These are phyloP conservation scores for Vipera latastei DNA, from an alignment of 2,797 vertebrate species.

Conservation along the genomic window DNA sequence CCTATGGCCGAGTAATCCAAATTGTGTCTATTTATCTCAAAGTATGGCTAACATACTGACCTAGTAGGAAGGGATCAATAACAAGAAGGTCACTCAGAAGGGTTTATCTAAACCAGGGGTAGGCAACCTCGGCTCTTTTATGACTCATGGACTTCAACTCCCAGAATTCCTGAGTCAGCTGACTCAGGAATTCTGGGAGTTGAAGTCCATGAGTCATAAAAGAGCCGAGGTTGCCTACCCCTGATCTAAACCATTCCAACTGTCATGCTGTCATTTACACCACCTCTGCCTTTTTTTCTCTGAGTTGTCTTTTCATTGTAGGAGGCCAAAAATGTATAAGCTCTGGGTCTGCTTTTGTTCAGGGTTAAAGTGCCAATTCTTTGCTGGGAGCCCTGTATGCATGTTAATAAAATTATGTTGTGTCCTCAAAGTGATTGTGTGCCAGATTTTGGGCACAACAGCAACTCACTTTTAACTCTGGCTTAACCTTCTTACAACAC, in stretches of 20 bases:
- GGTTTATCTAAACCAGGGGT: background rate
- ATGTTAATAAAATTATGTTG: background rate
- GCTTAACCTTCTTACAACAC: background rate
- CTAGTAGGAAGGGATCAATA: background rate
- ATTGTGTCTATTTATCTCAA: background rate
- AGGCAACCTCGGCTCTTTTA: too few species aligned
- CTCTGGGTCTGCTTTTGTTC: background rate
- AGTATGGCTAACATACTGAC: background rate
- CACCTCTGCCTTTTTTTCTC: background rate
- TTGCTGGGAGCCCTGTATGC: background rate
- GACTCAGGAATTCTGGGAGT: too few species aligned
- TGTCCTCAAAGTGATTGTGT: background rate
- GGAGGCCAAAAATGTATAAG: background rate
- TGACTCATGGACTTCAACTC: too few species aligned
- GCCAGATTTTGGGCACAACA: background rate
- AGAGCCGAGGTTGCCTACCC: too few species aligned
- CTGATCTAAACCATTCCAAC: background rate
- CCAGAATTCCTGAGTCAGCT: too few species aligned
- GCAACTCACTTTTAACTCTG: background rate
- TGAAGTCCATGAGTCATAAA: too few species aligned
- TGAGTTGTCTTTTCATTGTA: background rate
- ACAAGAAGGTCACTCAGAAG: background rate
- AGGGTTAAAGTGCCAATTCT: background rate
- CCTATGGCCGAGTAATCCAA: background rate
- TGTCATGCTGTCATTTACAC: background rate